Evolutionary conservation across 2,113 vertebrate species (phyloP).

Genomic region (Benitochromis conjunctus): DNA sequence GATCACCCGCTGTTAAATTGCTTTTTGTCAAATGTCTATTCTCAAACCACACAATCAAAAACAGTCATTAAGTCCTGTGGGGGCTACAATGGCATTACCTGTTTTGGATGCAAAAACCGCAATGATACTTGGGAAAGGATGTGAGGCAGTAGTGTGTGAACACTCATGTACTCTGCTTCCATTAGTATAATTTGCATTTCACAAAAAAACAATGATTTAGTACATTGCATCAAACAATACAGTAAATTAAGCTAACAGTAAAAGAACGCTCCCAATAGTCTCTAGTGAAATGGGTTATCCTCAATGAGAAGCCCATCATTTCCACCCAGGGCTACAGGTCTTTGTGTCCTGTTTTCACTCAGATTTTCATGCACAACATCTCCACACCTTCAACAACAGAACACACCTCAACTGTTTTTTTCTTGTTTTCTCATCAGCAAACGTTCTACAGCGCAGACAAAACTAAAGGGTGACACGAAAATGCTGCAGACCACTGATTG

Average conservation of each 20-base stretch:
- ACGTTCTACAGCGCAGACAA: background rate
- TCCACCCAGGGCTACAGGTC: background rate
- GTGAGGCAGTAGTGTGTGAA: background rate
- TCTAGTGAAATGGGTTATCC: background rate
- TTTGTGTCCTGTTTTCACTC: background rate
- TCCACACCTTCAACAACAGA: background rate
- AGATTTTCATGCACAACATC: background rate
- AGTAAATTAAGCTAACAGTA: background rate
- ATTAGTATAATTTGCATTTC: background rate
- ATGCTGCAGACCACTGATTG: background rate
- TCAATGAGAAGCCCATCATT: background rate
- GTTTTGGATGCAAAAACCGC: background rate
- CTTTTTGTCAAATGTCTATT: background rate
- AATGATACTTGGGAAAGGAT: background rate
- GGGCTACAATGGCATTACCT: background rate
- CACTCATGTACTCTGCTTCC: background rate
- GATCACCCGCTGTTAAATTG: background rate
- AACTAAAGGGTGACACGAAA: background rate
- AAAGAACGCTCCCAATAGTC: background rate
- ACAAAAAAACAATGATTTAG: fast-evolving
- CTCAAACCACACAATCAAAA: background rate
- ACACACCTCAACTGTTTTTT: background rate
- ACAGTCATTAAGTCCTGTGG: background rate
- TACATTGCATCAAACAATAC: background rate
- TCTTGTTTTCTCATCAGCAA: background rate